Percentiles rank a stretch among this genome's conserved stretches.
Evolutionary conservation across 2,113 vertebrate genomes (phyloP).

Genomic region (Talpa occidentalis): DNA sequence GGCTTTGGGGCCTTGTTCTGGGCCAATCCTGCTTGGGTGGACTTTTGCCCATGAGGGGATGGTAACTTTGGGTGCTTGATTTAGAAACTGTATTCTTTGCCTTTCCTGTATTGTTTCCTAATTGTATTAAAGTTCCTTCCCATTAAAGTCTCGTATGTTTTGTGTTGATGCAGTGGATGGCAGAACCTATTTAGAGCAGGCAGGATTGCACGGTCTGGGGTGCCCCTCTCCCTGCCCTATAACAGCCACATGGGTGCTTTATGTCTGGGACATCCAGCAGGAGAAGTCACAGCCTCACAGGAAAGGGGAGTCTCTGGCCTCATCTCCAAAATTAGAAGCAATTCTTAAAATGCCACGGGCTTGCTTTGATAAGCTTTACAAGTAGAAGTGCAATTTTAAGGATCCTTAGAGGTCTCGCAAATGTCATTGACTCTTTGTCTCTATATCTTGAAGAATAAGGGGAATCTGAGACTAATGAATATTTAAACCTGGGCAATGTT

Average conservation of each 20-base stretch:
- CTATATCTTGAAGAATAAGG: neutral
- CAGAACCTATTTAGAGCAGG: no score
- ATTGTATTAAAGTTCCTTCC: no score
- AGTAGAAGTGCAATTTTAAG: conserved; percentile 22
- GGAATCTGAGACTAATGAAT: neutral
- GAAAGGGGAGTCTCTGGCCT: neutral
- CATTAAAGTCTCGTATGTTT: no score
- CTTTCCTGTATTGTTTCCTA: no score
- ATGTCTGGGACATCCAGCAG: neutral
- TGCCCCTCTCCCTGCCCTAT: no score
- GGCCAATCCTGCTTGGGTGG: no score
- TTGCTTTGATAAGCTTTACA: conserved; percentile 35
- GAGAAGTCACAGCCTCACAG: neutral
- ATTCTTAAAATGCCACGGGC: conserved; percentile 26
- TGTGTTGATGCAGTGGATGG: no score
- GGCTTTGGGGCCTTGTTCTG: no score
- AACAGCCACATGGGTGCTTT: neutral
- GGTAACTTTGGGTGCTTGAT: no score
- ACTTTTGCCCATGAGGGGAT: no score
- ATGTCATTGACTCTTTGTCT: neutral
- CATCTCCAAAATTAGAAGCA: conserved; percentile 19
- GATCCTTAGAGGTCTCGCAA: conserved; percentile 9
- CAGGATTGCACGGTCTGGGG: no score
- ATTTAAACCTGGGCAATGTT: neutral
- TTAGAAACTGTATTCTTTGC: no score